Evolutionary conservation across 1,140 invertebrate species (phyloP).

Genomic region (Polypedilum vanderplanki): DNA sequence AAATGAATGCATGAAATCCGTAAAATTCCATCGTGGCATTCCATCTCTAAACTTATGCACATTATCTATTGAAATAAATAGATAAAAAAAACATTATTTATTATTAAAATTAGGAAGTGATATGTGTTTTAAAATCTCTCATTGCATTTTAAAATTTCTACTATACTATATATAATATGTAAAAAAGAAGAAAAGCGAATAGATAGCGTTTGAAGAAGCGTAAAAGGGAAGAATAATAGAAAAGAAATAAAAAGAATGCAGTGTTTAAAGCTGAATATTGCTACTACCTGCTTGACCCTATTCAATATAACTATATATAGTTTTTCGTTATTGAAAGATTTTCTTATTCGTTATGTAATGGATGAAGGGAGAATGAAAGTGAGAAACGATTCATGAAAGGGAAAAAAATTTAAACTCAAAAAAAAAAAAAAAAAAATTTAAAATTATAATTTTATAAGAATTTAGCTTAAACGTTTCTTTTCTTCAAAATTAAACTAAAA

Average conservation of each 20-base stretch:
- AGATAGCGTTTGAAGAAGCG: background rate
- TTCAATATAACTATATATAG: background rate
- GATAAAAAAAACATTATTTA: slow-evolving; percentile 24
- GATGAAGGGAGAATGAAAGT: background rate
- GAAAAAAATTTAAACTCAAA: background rate
- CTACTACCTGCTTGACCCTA: slow-evolving; percentile 3
- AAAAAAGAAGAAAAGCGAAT: background rate
- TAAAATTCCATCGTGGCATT: slow-evolving; percentile 92
- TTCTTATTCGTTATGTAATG: background rate
- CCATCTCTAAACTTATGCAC: slow-evolving; percentile 68
- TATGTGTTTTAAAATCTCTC: background rate
- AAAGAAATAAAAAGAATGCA: slow-evolving; percentile 28
- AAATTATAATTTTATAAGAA: background rate
- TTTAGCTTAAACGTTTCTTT: background rate
- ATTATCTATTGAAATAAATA: slow-evolving; percentile 57
- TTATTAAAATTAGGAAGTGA: background rate
- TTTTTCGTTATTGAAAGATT: background rate
- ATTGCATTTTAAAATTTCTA: slow-evolving; percentile 17
- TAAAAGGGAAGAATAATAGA: background rate
- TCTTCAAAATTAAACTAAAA: slow-evolving; percentile 16
- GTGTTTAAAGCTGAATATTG: background rate
- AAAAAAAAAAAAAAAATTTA: background rate
- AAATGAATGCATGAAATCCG: slow-evolving; percentile 97
- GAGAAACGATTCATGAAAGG: background rate
- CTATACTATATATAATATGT: slow-evolving; percentile 8